Evolutionary conservation across 1,140 invertebrate genomes (phyloP), one percentile per base, ranked within the genome.

Genomic region (Aethina tumida): DNA sequence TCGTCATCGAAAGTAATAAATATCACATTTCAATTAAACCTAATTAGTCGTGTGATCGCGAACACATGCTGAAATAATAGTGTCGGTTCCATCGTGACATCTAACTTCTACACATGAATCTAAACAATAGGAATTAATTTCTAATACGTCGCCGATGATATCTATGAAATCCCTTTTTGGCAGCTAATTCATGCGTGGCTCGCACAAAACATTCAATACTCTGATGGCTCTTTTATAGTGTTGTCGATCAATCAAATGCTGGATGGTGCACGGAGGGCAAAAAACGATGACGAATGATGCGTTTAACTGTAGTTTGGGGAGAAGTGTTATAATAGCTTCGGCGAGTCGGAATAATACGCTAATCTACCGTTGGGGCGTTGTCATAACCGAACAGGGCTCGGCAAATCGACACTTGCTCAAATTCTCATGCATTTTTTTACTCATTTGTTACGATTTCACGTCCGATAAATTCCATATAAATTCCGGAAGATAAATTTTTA

Each of bases 261-360:
- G 43, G 27, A 28, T 15, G 26, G 28, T 8, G 17, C 7, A 14
- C 12, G 14, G 5, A 10, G 22, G n/a, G 13, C 10, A 31, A 41
- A 45, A 34, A 31, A 3, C 16, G 38, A 31, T 40, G 41, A 47
- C 41, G 37, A 42, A 47, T 34, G 34, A 41, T 36, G 20, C 35
- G 49, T 28, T 12, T 21, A 30, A 17, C 31, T 48, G 49, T 41
- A 38, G 19, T 33, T 37, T 30, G 31, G 43, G 43, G 43, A 19
- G 31, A 35, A 18, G 24, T 37, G 29, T 38, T 47, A 52, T 53
- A 52, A 53, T 52, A 49, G 53, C 44, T 42, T 34, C 51, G 41
- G 41, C 51, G 46, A 53, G 40, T 48, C 41, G 53, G 49, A 55
- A 55, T 55, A 55, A 55, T 55, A 52, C 53, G 50, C 43, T 55